Base-by-base conservation (phyloP, 2,888 invertebrate species). In the Drosophila tripunctata region DNA sequence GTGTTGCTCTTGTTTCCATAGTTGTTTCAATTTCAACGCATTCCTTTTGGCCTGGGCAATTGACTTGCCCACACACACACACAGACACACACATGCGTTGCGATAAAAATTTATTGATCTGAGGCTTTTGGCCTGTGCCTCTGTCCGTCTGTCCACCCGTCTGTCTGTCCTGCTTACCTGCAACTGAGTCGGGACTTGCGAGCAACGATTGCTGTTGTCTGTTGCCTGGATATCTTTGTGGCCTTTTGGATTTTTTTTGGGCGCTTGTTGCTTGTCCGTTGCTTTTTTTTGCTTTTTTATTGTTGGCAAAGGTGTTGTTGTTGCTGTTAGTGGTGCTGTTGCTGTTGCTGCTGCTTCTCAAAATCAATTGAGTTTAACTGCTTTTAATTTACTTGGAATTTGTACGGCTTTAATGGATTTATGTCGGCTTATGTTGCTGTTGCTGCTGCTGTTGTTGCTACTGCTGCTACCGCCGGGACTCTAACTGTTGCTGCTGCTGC, bases 301-400 rank as follows among this genome's bases (percentile, higher is more conserved):
- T 81, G 76, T 81, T 84, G 66, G 40, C 60, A 61, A 50, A 70
- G 70, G 80, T 74, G 78, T 72, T 67, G 71, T 43, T 48, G 62
- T 38, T 47, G 71, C 6, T 74, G 66, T 3, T 67, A 55, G 15
- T 57, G 64, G 27, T 74, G 60, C 33, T 65, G 64, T 8, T 47
- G 62, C 15, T 57, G 65, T 30, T 71, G 78, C 38, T 67, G 68
- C 38, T 63, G 79, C 79, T 66, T 70, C 81, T 80, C 77, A 67
- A 85, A 81, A 81, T 81, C 81, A 81, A 81, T 81, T 81, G 85
- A 85, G 85, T 81, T 85, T 81, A 81, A 81, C 85, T 81, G 81
- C 81, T 81, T 81, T 81, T 81, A 81, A 81, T 85, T 81, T 85
- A 81, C 62, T 85, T 82, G 81, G 85, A 81, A 81, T 81, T 81